Conservation (phyloP, 2,797 vertebrate genomes). For the Argyrosomus regius region DNA sequence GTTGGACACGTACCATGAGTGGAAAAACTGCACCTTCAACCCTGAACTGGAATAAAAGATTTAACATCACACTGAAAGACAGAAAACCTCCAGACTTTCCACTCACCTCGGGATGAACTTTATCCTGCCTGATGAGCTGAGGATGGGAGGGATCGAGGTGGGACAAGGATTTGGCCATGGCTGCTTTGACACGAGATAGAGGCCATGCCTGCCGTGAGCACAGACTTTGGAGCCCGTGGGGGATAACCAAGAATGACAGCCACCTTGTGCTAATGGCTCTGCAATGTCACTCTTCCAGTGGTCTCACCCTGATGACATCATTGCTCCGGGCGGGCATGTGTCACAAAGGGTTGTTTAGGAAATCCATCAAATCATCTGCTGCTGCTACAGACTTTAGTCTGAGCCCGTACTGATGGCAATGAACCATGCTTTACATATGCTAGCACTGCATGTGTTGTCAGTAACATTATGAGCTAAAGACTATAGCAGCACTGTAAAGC, state of each 20-base stretch:
- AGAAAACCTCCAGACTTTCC: slow-evolving; percentile 56
- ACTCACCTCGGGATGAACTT: slow-evolving; percentile 73
- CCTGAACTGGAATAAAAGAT: slow-evolving; percentile 51
- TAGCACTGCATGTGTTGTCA: neutral
- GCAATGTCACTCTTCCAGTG: slow-evolving; percentile 70
- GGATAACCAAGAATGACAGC: slow-evolving; percentile 65
- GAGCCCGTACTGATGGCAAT: slow-evolving; percentile 29
- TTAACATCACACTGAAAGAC: slow-evolving; percentile 49
- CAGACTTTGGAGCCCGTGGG: slow-evolving; percentile 42
- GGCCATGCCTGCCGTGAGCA: slow-evolving; percentile 61
- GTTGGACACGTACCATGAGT: slow-evolving; percentile 7
- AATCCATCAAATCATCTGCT: slow-evolving; percentile 76
- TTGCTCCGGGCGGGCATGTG: slow-evolving; percentile 54
- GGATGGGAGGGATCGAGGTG: slow-evolving; percentile 36
- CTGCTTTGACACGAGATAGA: slow-evolving; percentile 79
- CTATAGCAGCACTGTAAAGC: too few relatives aligned
- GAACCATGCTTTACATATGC: slow-evolving; percentile 42
- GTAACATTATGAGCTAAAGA: neutral
- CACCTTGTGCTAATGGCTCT: slow-evolving; percentile 72
- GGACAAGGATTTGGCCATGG: slow-evolving; percentile 37
- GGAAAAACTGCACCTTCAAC: slow-evolving; percentile 16
- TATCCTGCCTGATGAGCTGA: slow-evolving; percentile 28
- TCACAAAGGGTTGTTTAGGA: slow-evolving; percentile 60
- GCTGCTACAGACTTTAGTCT: slow-evolving; percentile 56
- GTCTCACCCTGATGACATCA: slow-evolving; percentile 81